Base-by-base conservation (phyloP, 2,797 vertebrate species). In the Catostomus latipinnis region DNA sequence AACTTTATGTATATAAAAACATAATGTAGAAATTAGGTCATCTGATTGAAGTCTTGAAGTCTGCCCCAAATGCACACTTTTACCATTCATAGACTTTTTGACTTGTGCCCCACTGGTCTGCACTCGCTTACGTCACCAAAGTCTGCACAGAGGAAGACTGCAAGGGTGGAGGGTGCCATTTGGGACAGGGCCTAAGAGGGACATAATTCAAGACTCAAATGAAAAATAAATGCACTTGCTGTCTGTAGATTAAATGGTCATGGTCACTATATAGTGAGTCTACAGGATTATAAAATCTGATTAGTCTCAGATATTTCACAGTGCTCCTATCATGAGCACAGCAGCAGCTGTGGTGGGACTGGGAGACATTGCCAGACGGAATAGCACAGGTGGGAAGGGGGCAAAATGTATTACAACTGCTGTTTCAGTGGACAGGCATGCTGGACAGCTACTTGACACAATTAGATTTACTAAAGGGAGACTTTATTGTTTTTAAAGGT, bases 211-310 rank as follows among this genome's bases (percentile, higher is more conserved):
- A 83, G 71, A 72, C 43, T 71, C 53, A 85, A 81, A 86, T 83
- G 75, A 91, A 90, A 91, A 81, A 65, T 86, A 69, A 86, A 84
- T 77, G 76, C 71, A 86, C 87, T 87, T 76, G 73, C 74, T 71
- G 69, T 71, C 11, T 48, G 60, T 73, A 67, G 72, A 86, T 83
- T 18, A 81, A 81, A 83, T 48, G 22, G 74, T 71, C 82, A 86
- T 82, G 83, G 81, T 82, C 87, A 75, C 82, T 84, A 86, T 83
- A 85, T 74, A 62, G 68, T 86, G 84, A 87, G 76, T 81, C 81
- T 83, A 22, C 45, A 73, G 85, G 82, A 90, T 90, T 88, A 87
- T 81, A 81, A 78, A 91, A 91, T 87, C 72, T 81, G 71, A 90
- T 89, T 87, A 78, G 87, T 89, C 84, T 90, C 87, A 89, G 84